Evolutionary conservation across 2,797 vertebrate genomes (phyloP).

Genomic region (Sardinella longiceps): DNA sequence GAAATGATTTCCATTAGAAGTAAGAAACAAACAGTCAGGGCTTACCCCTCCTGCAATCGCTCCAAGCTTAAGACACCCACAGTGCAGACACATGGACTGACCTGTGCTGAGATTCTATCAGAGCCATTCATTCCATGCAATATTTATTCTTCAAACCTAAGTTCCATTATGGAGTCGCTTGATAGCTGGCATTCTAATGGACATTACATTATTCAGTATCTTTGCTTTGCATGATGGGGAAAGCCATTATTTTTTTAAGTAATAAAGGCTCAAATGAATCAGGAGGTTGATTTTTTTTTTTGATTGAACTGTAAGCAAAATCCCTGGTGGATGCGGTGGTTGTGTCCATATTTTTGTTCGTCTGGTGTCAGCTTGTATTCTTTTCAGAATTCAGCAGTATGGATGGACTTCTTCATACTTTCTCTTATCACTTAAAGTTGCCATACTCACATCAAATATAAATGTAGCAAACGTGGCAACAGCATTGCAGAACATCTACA

Average conservation of each 20-base stretch:
- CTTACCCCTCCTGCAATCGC: background rate
- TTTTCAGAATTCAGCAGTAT: background rate
- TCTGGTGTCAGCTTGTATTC: background rate
- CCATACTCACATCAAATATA: too few species aligned
- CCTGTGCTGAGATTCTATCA: background rate
- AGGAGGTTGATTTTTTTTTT: background rate
- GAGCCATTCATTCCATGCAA: slow-evolving; percentile 49
- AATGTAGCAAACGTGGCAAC: background rate
- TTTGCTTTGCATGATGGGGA: slow-evolving; percentile 18
- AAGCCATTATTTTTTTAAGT: background rate
- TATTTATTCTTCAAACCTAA: slow-evolving; percentile 64
- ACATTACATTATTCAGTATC: slow-evolving; percentile 60
- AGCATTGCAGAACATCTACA: too few species aligned
- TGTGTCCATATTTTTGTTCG: background rate
- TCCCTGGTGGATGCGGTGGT: background rate
- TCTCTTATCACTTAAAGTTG: background rate
- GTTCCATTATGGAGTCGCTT: slow-evolving; percentile 61
- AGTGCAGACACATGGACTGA: background rate
- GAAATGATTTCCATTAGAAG: slow-evolving; percentile 65
- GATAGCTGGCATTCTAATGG: slow-evolving; percentile 46
- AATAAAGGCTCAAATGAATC: background rate
- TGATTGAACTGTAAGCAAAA: background rate
- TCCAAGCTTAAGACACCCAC: background rate
- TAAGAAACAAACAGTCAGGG: slow-evolving; percentile 39
- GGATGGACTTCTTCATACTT: background rate